Base-by-base conservation (phyloP, 2,113 vertebrate genomes). In the Alligator mississippiensis region DNA sequence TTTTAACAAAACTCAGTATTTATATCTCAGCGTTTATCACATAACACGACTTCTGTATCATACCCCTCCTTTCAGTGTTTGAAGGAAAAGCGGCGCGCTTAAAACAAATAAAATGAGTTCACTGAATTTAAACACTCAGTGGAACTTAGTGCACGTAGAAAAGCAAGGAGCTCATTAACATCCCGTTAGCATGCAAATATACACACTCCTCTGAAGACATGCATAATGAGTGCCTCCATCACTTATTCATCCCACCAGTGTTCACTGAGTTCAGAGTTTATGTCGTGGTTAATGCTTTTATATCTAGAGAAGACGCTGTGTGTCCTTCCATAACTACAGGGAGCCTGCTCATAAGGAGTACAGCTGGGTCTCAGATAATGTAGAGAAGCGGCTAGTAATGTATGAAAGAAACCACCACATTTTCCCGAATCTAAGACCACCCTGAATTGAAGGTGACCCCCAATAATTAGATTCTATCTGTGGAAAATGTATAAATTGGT, bases 171-270 rank as follows among this genome's bases (percentile, higher is more conserved):
- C 82, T 77, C 85, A 94, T 94, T 95, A 8, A 28, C 94, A 93
- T 77, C 74, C 61, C 90, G 95, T 97, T 97, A 54, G 61, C 87
- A 96, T 96, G 95, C 92, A 89, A 96, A 96, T 95, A 62, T 93
- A 84, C 1, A 0, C 93, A 90, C 58, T 88, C 55, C 90, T 84
- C 17, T 24, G 84, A 94, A 96, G 90, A 89, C 87, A 90, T 1
- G 63, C 74, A 88, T 70, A 19, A 77, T 88, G 94, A 90, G 88
- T 94, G 82, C 87, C 84, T 83, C 88, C 88, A 47, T 55, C 54
- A 80, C 85, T 90, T 59, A 85, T 72, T 89, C 55, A 14, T 89
- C 93, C 34, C 64, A 82, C 83, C 8, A 6, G 12, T 1, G 34
- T 76, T 55, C 80, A 87, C 64, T 55, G 82, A 82, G 13, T 59